Conservation (phyloP, 2,888 invertebrate species). For the Chironomus riparius region DNA sequence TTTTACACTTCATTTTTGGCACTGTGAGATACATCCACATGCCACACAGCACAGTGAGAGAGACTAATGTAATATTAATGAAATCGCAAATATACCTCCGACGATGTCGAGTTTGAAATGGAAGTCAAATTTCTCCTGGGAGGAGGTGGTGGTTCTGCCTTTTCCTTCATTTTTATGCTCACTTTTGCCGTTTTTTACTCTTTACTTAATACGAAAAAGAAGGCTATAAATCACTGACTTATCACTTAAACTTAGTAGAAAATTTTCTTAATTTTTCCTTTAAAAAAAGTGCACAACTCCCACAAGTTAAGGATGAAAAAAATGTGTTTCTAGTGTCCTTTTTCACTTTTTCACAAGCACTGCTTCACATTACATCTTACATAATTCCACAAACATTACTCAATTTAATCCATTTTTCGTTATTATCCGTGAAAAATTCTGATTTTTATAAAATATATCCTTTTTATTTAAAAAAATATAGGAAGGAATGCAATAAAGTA, state of each 20-base stretch:
- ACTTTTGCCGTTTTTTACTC: neutral
- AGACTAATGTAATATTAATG: neutral
- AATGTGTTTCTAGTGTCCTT: conserved; percentile 4
- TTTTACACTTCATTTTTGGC: neutral
- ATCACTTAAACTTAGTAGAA: neutral
- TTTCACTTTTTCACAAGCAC: neutral
- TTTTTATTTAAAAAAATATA: no score
- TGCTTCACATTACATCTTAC: neutral
- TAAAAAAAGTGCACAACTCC: conserved; percentile 15
- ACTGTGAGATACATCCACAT: neutral
- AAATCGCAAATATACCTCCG: conserved; percentile 14
- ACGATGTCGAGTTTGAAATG: conserved; percentile 10
- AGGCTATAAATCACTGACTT: neutral
- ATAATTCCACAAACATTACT: neutral
- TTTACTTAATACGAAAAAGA: neutral
- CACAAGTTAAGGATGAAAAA: neutral
- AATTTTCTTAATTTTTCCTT: neutral
- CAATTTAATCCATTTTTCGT: neutral
- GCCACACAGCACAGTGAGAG: neutral
- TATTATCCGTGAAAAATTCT: no score
- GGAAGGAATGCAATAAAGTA: no score
- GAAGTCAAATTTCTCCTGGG: conserved; percentile 23
- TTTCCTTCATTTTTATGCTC: conserved; percentile 5
- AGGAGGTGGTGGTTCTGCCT: conserved; percentile 20
- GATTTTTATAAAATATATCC: no score